A percentile compares a stretch with the other conserved stretches of the same genome.
phyloP scores from a whole-genome alignment of 2,888 invertebrate genomes.

The Phlogophora meticulosa region DNA sequence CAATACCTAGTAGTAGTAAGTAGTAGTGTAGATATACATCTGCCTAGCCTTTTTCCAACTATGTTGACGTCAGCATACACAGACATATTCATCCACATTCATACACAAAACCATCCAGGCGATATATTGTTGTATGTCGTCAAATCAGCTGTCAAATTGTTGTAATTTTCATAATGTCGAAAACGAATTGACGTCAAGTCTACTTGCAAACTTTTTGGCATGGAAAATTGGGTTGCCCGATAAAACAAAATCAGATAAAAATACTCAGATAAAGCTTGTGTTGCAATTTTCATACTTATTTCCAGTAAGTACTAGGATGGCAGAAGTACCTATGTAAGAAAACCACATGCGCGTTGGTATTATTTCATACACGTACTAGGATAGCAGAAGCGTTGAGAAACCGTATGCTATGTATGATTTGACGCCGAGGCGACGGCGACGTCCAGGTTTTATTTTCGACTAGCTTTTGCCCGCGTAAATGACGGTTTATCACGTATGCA shows the following conservation, averaged over 20 bases:
- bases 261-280: background rate
- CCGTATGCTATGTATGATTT: background rate
- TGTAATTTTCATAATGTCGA: conserved; percentile 23
- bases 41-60: too few species aligned
- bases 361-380: conserved; percentile 7
- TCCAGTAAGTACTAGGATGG: background rate
- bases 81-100: background rate
- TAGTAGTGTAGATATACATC: too few species aligned
- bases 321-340: background rate
- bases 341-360: background rate
- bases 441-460: too few species aligned
- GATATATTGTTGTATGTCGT: background rate
- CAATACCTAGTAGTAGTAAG: too few species aligned
- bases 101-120: background rate
- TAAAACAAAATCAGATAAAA: background rate
- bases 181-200: conserved; percentile 25
- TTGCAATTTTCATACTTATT: background rate
- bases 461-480: too few species aligned
- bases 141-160: conserved; percentile 19
- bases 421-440: too few species aligned
- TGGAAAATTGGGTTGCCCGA: background rate
- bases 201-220: conserved; percentile 29
- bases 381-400: background rate
- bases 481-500: too few species aligned
- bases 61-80: too few species aligned